Evolutionary conservation across 1,140 invertebrate species (phyloP).

Genomic region (Paraescarpia echinospica): DNA sequence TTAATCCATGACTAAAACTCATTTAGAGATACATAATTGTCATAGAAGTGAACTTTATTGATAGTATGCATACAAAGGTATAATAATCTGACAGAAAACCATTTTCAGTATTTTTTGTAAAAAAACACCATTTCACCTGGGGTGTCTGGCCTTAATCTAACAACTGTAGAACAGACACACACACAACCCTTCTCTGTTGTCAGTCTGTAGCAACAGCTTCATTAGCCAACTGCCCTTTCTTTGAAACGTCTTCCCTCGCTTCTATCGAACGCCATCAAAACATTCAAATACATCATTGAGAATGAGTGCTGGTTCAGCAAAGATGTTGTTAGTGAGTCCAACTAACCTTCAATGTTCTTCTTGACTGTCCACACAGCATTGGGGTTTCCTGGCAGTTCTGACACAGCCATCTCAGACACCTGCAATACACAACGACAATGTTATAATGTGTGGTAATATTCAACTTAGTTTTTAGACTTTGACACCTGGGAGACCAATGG

Average conservation of each 20-base stretch:
- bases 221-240: not conserved
- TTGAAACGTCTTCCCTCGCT: not conserved
- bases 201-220: not conserved
- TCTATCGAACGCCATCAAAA: not conserved
- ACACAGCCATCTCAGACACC: constrained; percentile 98
- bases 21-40: no score
- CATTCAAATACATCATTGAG: not conserved
- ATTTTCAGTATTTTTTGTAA: no score
- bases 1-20: no score
- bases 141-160: no score
- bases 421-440: constrained; percentile 25
- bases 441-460: no score
- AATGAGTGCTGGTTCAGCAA: not conserved
- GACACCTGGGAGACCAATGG: no score
- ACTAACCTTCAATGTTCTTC: constrained; percentile 88
- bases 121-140: no score
- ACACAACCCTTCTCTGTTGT: not conserved
- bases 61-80: no score
- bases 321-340: not conserved
- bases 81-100: no score
- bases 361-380: constrained; percentile 99
- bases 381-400: constrained; percentile 96
- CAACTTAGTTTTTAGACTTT: no score
- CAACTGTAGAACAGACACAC: not conserved
- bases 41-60: no score